Evolutionary conservation across 2,888 invertebrate genomes (phyloP).

Genomic region (Acleris cristana): DNA sequence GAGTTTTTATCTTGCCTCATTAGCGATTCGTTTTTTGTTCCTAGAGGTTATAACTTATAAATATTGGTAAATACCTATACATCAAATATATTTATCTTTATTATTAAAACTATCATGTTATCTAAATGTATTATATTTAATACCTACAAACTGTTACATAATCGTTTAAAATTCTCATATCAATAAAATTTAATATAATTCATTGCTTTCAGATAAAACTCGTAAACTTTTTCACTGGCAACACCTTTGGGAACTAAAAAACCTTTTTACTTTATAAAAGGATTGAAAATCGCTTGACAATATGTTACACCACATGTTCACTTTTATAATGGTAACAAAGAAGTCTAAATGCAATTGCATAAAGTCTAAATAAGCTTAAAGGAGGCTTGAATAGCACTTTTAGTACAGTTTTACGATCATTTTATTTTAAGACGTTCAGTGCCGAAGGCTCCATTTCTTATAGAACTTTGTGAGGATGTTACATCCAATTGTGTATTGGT

Average conservation of each 20-base stretch:
- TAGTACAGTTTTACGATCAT: background rate
- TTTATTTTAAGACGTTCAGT: background rate
- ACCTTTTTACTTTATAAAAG: background rate
- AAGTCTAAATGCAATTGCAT: too few relatives aligned
- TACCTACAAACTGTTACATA: background rate
- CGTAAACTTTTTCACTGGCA: background rate
- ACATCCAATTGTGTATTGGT: background rate
- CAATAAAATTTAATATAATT: constrained; percentile 2
- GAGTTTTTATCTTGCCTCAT: too few relatives aligned
- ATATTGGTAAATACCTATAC: too few relatives aligned
- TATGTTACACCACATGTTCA: too few relatives aligned
- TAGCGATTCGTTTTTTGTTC: too few relatives aligned
- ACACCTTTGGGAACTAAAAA: background rate
- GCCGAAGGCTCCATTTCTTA: too few relatives aligned
- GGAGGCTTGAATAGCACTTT: background rate
- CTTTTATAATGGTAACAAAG: too few relatives aligned
- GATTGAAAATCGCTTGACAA: background rate
- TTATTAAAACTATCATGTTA: background rate
- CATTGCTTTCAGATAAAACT: background rate
- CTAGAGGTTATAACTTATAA: too few relatives aligned
- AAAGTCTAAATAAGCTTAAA: too few relatives aligned
- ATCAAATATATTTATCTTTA: background rate
- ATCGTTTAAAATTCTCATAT: background rate
- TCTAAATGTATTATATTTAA: background rate
- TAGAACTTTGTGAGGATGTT: too few relatives aligned